phyloP scores from a whole-genome alignment of 2,113 vertebrate species.

The Actenoides lindsayi region DNA sequence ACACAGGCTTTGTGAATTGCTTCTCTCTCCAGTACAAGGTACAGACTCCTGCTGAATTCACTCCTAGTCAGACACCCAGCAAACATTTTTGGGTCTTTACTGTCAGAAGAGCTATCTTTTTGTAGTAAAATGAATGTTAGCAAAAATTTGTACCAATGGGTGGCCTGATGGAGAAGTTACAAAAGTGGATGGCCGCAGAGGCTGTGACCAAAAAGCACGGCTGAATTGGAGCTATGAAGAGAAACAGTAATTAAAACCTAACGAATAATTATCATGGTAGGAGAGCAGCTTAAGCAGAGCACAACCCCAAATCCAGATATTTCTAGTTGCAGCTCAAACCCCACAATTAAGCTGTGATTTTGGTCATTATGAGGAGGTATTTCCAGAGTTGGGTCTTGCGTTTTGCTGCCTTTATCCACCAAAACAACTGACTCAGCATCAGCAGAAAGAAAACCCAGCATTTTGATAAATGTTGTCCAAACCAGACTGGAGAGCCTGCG shows the following conservation, averaged over 20 bases:
- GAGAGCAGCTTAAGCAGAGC: not conserved
- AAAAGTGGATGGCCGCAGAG: not conserved
- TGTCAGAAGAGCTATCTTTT: not conserved
- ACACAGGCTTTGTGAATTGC: not conserved
- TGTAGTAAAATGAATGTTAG: not conserved
- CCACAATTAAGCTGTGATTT: constrained; percentile 62
- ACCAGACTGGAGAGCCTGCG: not conserved
- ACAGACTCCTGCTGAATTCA: not conserved
- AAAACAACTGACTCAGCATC: constrained; percentile 22
- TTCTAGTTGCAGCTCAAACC: constrained; percentile 47
- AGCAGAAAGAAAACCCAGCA: constrained; percentile 4
- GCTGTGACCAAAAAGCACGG: not conserved
- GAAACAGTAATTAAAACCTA: constrained; percentile 40
- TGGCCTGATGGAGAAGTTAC: not conserved
- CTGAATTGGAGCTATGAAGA: not conserved
- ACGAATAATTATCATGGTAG: not conserved
- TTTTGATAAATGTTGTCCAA: constrained; percentile 58
- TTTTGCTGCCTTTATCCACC: not conserved
- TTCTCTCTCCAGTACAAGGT: not conserved
- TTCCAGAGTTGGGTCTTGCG: constrained; percentile 40
- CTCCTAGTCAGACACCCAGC: not conserved
- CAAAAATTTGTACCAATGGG: not conserved
- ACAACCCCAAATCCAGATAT: constrained; percentile 44
- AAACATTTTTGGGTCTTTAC: not conserved
- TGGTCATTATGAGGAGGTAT: constrained; percentile 32